Conservation (phyloP, 2,797 vertebrate genomes). For the Parauchenoglanis ngamensis region DNA sequence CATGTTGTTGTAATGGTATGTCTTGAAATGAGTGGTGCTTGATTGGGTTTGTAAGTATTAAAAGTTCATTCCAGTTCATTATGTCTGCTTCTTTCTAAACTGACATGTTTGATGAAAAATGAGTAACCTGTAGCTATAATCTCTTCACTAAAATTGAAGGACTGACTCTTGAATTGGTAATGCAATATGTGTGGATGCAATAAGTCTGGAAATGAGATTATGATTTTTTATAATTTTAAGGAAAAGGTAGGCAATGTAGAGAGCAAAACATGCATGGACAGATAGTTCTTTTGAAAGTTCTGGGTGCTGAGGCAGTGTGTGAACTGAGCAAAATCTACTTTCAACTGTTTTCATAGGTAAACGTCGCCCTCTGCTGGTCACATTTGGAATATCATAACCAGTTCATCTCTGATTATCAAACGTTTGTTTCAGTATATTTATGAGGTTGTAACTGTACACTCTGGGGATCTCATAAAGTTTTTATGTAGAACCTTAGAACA, state of each 20-base stretch:
- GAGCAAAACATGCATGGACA: neutral
- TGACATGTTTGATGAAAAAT: slow-evolving; percentile 9
- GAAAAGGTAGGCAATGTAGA: neutral
- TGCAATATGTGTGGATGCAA: neutral
- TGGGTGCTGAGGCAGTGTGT: neutral
- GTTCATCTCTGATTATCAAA: neutral
- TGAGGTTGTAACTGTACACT: neutral
- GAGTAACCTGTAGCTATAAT: neutral
- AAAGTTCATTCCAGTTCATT: neutral
- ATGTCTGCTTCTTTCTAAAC: neutral
- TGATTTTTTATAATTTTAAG: neutral
- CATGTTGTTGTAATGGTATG: neutral
- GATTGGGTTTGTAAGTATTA: neutral
- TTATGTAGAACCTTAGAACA: neutral
- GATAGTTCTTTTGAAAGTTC: neutral
- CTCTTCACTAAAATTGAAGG: neutral
- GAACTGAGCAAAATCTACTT: neutral
- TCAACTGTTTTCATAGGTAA: slow-evolving; percentile 9
- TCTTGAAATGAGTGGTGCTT: neutral
- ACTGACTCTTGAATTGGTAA: neutral
- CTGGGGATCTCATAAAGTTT: too few relatives aligned
- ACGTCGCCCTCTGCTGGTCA: slow-evolving; percentile 47
- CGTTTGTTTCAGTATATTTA: neutral
- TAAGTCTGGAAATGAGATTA: neutral
- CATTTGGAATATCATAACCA: slow-evolving; percentile 1